Evolutionary conservation across 1,140 invertebrate species (phyloP).

Genomic region (Batillaria attramentaria): DNA sequence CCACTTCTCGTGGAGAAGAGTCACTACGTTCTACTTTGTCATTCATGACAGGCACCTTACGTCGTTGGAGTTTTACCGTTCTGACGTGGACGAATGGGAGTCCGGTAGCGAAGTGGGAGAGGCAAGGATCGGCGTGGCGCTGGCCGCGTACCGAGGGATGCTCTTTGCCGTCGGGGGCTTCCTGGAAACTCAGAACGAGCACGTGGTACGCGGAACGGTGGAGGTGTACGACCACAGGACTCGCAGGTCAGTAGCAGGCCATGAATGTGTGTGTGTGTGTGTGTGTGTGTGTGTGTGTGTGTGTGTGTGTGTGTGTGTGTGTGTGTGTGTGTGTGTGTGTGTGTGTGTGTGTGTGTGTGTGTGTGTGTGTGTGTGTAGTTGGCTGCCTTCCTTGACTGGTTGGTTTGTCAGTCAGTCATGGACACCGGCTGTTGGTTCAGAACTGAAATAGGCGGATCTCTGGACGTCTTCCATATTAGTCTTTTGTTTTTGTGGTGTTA

Average conservation of each 20-base stretch:
- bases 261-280: not conserved
- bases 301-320: not conserved
- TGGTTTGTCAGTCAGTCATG: no score
- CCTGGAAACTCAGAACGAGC: constrained; percentile 28
- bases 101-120: constrained; percentile 34
- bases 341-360: no score
- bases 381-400: no score
- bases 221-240: constrained; percentile 43
- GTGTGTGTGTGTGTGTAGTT: no score
- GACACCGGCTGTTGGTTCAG: no score
- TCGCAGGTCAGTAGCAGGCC: constrained; percentile 33
- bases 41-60: constrained; percentile 33
- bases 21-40: no score
- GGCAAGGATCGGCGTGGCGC: constrained; percentile 41
- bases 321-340: not conserved
- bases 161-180: constrained; percentile 45
- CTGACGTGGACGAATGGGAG: constrained; percentile 42
- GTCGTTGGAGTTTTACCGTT: constrained; percentile 44
- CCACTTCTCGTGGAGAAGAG: no score
- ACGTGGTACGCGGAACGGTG: constrained; percentile 37
- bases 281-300: not conserved
- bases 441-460: no score
- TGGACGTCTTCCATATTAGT: no score
- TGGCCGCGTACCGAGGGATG: constrained; percentile 35
- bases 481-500: no score